Conservation (phyloP, 64 coral and sea anemone species). For the Montipora capricornis region DNA sequence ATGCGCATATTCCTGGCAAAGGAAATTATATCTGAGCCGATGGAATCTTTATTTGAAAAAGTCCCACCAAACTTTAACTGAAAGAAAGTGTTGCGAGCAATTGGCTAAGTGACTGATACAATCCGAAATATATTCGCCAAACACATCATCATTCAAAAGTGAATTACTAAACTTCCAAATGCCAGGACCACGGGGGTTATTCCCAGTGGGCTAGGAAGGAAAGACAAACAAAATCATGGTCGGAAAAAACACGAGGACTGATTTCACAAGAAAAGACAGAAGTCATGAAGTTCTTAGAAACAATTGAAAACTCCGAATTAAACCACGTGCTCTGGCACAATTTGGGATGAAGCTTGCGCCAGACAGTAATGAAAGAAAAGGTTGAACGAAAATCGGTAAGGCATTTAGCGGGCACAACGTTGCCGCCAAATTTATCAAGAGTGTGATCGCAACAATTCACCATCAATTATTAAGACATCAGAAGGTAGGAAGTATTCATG, state of each 20-base stretch:
- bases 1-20: background rate
- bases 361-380: slow-evolving; percentile 20
- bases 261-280: background rate
- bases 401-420: background rate
- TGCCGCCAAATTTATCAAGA: background rate
- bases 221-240: slow-evolving; percentile 2
- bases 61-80: background rate
- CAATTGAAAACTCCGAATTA: background rate
- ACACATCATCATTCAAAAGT: too few relatives aligned
- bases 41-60: background rate
- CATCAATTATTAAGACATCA: background rate
- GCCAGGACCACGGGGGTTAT: background rate
- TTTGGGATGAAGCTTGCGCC: slow-evolving; percentile 2
- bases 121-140: background rate
- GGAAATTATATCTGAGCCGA: background rate
- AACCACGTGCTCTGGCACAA: slow-evolving; percentile 24
- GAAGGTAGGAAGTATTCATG: background rate
- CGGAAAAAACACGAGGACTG: slow-evolving; percentile 13
- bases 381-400: background rate
- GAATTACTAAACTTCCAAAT: slow-evolving; percentile 13
- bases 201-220: background rate
- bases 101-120: background rate
- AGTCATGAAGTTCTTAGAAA: background rate
- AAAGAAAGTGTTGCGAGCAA: background rate
- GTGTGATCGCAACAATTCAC: background rate